Evolutionary conservation across 2,888 invertebrate genomes (phyloP), one percentile per base, ranked within the genome.

Genomic region (Phortica magna): DNA sequence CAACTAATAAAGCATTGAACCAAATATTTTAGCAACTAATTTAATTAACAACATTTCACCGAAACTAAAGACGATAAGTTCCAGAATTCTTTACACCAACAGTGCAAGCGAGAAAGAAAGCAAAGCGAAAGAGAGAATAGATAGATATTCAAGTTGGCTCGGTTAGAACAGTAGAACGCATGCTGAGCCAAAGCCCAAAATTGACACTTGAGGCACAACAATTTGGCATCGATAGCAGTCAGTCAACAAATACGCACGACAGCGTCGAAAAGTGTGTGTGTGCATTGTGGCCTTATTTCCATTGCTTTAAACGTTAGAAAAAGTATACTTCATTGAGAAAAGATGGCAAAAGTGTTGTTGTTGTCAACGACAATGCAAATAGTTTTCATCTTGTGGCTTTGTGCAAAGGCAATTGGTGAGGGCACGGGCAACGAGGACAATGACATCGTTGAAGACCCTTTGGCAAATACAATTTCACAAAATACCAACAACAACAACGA

Each of bases 31-130:
- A 71, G 71, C 68, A 80, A 61, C 81, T 83, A 87, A 84, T 88
- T 88, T 43, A 87, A 87, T 87, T 87, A 88, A 79, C 89, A 87
- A 61, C 76, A 82, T 79, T 74, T 70, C 59, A 70, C 53, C 57
- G 48, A 76, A 64, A 68, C 74, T 74, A 75, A 31, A 61, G 22
- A 19, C 59, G 59, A 68, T 74, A 74, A 73, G 72, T 12, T 14
- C 10, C 22, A 59, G 78, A 78, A 72, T 31, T 31, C 31, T 31
- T 31, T 31, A 31, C 31, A 31, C 31, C 1, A 4, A 31, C 31
- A 31, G 31, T 31, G 31, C 74, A 77, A 78, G 71, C 74, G 76
- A 19, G 19, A 61, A 61, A 10, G 61, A 4, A 17, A 61, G 19
- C 10, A 61, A 19, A 17, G 9, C 1, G 6, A 61, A 7, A 17